phyloP scores from a whole-genome alignment of 2,888 invertebrate genomes.

The Cephus runcator region DNA sequence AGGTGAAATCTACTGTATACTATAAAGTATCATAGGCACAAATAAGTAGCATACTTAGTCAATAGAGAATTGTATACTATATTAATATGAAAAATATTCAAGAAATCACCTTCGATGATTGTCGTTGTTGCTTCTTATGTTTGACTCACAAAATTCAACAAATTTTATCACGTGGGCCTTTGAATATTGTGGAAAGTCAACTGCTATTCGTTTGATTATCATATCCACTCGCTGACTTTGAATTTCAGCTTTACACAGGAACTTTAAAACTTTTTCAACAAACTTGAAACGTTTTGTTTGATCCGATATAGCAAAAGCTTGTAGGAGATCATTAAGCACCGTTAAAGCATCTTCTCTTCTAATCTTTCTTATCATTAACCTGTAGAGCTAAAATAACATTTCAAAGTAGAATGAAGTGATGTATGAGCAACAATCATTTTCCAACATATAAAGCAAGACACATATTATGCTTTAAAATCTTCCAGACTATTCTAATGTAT shows the following conservation, averaged over 20 bases:
- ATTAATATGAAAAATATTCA: background rate
- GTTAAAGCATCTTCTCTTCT: constrained; percentile 46
- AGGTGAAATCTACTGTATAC: background rate
- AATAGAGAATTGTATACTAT: background rate
- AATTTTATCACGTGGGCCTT: constrained; percentile 69
- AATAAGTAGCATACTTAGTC: background rate
- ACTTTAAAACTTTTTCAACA: constrained; percentile 57
- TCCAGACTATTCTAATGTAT: background rate
- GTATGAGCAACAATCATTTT: background rate
- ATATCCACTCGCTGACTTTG: constrained; percentile 63
- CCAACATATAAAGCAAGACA: background rate
- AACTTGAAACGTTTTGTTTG: constrained; percentile 52
- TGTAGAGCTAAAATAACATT: constrained; percentile 45
- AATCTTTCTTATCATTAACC: constrained; percentile 46
- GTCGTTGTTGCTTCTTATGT: constrained; percentile 67
- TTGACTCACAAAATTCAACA: constrained; percentile 69
- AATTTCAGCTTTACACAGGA: constrained; percentile 61
- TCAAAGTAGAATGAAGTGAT: background rate
- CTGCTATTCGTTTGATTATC: constrained; percentile 67
- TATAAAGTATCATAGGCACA: background rate
- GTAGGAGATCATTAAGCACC: constrained; percentile 52
- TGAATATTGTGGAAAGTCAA: constrained; percentile 68
- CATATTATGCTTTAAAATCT: background rate
- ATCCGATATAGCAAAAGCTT: constrained; percentile 46
- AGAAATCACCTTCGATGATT: constrained; percentile 65